These are phyloP conservation scores for Cyphomyrus plagiostoma DNA, from an alignment of 2,113 vertebrate genomes.

Conservation along the genomic window DNA sequence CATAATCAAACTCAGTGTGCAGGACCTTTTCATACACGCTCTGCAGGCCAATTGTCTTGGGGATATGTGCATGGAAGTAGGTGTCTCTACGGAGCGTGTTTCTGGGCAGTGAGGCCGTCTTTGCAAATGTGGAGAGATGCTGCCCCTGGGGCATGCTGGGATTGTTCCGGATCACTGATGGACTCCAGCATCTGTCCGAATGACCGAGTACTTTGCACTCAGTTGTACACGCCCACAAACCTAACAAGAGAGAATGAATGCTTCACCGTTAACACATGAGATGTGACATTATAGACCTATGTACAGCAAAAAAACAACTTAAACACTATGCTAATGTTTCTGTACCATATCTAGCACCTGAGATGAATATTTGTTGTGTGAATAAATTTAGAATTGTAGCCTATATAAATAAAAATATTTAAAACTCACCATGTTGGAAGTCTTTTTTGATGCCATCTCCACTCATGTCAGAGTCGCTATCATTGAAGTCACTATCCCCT, in stretches of 20 bases:
- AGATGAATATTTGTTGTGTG: not conserved
- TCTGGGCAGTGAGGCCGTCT: constrained; percentile 81
- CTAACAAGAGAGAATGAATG: constrained; percentile 44
- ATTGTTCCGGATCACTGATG: constrained; percentile 69
- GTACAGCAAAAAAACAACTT: not conserved
- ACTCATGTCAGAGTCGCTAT: constrained; percentile 93
- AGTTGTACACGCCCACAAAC: constrained; percentile 90
- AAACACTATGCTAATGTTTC: not conserved
- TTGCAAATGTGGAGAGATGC: constrained; percentile 78
- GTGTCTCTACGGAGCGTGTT: constrained; percentile 83
- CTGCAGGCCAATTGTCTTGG: constrained; percentile 88
- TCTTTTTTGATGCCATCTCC: constrained; percentile 87
- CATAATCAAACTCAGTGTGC: constrained; percentile 81
- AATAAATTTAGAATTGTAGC: not conserved
- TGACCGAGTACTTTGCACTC: constrained; percentile 95
- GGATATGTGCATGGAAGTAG: constrained; percentile 87
- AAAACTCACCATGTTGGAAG: constrained; percentile 73
- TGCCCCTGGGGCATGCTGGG: constrained; percentile 45
- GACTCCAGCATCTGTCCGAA: constrained; percentile 95
- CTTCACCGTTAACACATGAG: not conserved
- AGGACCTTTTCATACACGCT: constrained; percentile 94
- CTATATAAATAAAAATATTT: not conserved
- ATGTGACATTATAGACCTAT: not conserved
- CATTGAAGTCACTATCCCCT: constrained; percentile 95
- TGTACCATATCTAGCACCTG: not conserved